Evolutionary conservation across 2,113 vertebrate species (phyloP).

Genomic region (Pteropus alecto): DNA sequence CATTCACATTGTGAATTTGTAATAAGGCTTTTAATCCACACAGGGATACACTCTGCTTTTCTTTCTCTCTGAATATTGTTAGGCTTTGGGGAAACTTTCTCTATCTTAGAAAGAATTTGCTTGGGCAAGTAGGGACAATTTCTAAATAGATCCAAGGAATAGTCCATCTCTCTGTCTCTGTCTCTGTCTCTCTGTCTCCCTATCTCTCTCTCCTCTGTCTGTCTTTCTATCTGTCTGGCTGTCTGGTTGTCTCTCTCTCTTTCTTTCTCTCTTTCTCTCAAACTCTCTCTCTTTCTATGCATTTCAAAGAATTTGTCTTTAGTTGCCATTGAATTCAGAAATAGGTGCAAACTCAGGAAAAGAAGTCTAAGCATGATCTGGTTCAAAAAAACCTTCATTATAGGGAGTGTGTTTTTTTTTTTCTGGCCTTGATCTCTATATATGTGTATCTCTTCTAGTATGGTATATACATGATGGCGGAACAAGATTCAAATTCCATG

Average conservation of each 20-base stretch:
- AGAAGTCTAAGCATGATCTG: neutral
- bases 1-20: neutral
- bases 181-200: neutral
- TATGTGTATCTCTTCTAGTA: neutral
- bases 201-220: neutral
- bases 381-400: neutral
- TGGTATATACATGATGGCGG: neutral
- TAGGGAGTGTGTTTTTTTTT: neutral
- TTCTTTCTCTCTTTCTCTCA: fast-evolving
- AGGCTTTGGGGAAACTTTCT: neutral
- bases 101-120: neutral
- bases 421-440: neutral
- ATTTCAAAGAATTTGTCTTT: neutral
- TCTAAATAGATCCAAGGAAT: neutral
- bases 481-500: neutral
- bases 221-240: fast-evolving
- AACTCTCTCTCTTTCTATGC: no score
- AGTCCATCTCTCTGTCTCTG: neutral
- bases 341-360: neutral
- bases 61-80: neutral
- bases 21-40: neutral
- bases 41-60: neutral
- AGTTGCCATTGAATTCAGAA: neutral
- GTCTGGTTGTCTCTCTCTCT: fast-evolving
- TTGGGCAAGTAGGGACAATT: neutral